Evolutionary conservation across 2,888 invertebrate species (phyloP), one percentile per base, ranked within the genome.

Genomic region (Erpobdella octoculata): DNA sequence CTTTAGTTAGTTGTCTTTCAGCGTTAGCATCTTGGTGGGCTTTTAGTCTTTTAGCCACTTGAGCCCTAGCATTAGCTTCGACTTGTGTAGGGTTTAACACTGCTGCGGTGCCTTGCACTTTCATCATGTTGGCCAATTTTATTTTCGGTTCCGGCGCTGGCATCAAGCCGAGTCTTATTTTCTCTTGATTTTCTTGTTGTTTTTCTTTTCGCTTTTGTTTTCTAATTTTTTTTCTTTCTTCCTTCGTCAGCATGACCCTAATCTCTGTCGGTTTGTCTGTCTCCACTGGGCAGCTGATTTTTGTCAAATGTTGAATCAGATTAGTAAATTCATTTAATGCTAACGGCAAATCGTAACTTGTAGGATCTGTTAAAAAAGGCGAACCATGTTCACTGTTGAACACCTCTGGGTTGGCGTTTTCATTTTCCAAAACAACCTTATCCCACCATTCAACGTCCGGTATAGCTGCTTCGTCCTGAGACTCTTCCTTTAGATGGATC

Each of bases 11-110:
- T 78, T 94, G 91, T 62, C 98, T 85, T 0, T 93, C 92, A 67
- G 92, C 91, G 84, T 98, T 98, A 0, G 94, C 92, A 77, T 95
- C 94, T 79, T 92, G 90, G 78, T 97, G 96, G 0, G 92, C 87
- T 74, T 83, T 93, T 82, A 94, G 90, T 38, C 97, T 85, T 81
- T 94, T 94, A 0, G 93, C 96, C 90, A 98, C 97, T 85, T 99
- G 97, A 78, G 95, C 95, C 15, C 95, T 87, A 0, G 98, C 98
- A 78, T 95, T 94, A 0, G 95, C 94, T 84, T 98, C 98, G 68
- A 98, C 93, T 82, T 97, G 97, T 0, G 98, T 98, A 0, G 98
- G 98, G 85, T 98, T 98, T 80, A 96, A 95, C 0, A 97, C 93
- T 0, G 97, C 97, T 81, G 98, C 97, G 0, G 92, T 93, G 35